Evolutionary conservation across 92 coral and sea anemone species (phyloP).

Genomic region (Porites cylindrica): DNA sequence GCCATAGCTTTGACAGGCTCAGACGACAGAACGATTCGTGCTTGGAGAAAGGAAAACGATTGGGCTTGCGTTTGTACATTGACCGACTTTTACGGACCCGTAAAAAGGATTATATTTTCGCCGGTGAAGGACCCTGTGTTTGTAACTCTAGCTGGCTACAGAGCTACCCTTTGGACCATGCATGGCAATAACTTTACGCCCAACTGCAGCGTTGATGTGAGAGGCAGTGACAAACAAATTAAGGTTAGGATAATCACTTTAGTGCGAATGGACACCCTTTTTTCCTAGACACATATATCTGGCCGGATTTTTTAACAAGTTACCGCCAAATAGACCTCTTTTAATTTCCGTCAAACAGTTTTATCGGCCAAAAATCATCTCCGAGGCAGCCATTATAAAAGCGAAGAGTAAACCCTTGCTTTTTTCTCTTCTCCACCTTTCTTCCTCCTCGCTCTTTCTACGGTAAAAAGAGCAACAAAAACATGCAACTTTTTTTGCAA

Average conservation of each 20-base stretch:
- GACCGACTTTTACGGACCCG: conserved; percentile 63
- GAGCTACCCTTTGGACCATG: conserved; percentile 82
- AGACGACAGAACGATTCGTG: conserved; percentile 80
- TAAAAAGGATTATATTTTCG: conserved; percentile 73
- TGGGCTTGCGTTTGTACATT: conserved; percentile 69
- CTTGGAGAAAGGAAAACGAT: conserved; percentile 67
- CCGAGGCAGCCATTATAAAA: no score
- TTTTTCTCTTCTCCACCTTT: no score
- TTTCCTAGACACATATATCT: no score
- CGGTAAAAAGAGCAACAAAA: no score
- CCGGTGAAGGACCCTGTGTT: conserved; percentile 54
- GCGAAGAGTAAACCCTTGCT: no score
- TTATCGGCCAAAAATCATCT: no score
- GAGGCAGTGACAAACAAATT: conserved; percentile 24
- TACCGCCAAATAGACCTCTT: no score
- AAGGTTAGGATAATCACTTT: conserved; percentile 20
- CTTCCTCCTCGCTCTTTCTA: no score
- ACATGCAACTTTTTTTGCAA: no score
- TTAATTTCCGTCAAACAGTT: no score
- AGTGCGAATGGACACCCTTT: no score
- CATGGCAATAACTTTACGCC: conserved; percentile 13
- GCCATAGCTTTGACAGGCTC: conserved; percentile 78
- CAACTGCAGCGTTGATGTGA: conserved; percentile 30
- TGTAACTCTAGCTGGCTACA: conserved; percentile 79
- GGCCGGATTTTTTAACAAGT: no score